These are phyloP conservation scores for Atta colombica DNA, from an alignment of 1,140 invertebrate species.

Conservation along the genomic window DNA sequence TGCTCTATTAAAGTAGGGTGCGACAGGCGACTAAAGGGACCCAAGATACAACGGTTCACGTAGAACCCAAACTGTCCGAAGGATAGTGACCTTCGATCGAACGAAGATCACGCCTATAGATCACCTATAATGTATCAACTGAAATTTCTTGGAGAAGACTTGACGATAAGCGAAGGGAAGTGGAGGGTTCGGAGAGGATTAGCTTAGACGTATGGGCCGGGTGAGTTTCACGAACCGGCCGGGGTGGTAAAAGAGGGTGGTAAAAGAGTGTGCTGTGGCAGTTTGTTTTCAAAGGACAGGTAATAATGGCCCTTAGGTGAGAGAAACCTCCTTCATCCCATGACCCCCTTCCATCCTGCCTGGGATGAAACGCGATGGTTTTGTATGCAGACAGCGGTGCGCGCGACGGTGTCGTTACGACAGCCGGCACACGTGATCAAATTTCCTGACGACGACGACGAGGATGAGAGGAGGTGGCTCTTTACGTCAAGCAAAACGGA, in stretches of 20 bases:
- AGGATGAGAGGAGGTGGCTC: constrained; percentile 44
- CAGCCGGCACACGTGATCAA: constrained; percentile 80
- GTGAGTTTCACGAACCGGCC: neutral
- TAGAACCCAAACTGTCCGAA: neutral
- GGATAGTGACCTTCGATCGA: constrained; percentile 17
- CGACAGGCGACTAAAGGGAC: neutral
- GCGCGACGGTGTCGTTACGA: constrained; percentile 73
- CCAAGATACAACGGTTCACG: neutral
- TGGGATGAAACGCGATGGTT: constrained; percentile 64
- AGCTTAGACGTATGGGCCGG: constrained; percentile 31
- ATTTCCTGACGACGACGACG: constrained; percentile 75
- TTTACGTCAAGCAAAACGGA: constrained; percentile 40
- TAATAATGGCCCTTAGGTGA: constrained; percentile 77
- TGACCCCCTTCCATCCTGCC: constrained; percentile 1
- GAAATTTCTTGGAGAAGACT: constrained; percentile 19
- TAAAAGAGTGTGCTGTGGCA: constrained; percentile 52
- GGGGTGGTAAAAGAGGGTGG: neutral
- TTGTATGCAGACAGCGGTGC: constrained; percentile 80
- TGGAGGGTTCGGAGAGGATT: neutral
- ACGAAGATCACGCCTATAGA: constrained; percentile 18
- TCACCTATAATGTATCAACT: constrained; percentile 39
- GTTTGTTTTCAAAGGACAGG: constrained; percentile 81
- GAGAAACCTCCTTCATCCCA: neutral
- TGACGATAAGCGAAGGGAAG: neutral
- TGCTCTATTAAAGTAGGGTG: neutral